phyloP scores from a whole-genome alignment of 1,140 invertebrate genomes.

The Rhysida immarginata region DNA sequence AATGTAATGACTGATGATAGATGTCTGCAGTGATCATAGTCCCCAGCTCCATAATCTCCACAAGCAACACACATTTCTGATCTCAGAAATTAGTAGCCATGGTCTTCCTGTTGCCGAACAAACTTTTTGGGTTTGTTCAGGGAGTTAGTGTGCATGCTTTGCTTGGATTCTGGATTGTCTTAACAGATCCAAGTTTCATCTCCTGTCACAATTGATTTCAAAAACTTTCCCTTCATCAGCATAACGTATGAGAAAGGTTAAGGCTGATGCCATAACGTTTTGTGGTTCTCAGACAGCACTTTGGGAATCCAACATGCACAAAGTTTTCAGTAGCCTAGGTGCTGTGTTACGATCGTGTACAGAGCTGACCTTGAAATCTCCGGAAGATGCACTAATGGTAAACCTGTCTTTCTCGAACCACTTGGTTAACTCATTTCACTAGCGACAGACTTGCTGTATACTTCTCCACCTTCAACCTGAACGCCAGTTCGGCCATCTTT shows the following conservation, averaged over 20 bases:
- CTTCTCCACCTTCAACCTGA: background rate
- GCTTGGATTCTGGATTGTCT: background rate
- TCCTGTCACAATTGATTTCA: background rate
- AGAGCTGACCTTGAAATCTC: background rate
- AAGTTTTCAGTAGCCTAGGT: background rate
- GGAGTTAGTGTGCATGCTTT: background rate
- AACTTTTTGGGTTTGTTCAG: background rate
- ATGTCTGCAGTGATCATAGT: background rate
- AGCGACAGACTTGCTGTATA: background rate
- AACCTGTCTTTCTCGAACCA: background rate
- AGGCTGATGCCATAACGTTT: background rate
- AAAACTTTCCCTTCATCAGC: background rate
- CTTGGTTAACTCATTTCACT: background rate
- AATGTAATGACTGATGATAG: too few species aligned
- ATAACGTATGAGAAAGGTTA: background rate
- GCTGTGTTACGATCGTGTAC: background rate
- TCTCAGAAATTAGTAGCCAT: background rate
- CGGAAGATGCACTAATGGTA: background rate
- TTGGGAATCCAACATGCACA: background rate
- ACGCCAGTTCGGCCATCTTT: background rate
- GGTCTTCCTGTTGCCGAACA: background rate
- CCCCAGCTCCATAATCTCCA: background rate
- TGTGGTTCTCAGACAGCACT: background rate
- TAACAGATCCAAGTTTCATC: background rate
- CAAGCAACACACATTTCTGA: background rate